phyloP scores from a whole-genome alignment of 2,113 vertebrate species.

The Alligator sinensis region DNA sequence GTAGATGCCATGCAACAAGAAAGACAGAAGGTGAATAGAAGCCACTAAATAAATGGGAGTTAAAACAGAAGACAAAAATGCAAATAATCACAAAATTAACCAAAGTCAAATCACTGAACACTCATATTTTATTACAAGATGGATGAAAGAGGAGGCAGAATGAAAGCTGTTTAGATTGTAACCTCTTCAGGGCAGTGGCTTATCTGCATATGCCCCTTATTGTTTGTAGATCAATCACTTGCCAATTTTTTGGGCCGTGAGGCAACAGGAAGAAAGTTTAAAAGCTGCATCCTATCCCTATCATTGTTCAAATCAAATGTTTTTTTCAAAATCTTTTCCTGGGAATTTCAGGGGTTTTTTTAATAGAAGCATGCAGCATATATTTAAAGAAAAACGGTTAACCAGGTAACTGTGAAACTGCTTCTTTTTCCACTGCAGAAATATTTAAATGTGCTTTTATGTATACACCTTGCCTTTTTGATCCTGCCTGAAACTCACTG shows the following conservation, averaged over 20 bases:
- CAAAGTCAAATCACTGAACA: too few relatives aligned
- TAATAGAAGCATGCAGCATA: background rate
- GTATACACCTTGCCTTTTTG: background rate
- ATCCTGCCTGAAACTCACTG: background rate
- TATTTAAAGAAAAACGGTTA: slow-evolving; percentile 10
- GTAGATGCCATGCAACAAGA: background rate
- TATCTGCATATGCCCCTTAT: background rate
- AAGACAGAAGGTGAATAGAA: background rate
- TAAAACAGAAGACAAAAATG: background rate
- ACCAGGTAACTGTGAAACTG: background rate
- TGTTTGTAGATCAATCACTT: background rate
- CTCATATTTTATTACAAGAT: too few relatives aligned
- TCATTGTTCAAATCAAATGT: slow-evolving; percentile 10
- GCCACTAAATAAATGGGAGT: background rate
- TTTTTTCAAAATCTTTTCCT: background rate
- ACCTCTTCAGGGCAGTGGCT: background rate
- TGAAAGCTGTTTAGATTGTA: background rate
- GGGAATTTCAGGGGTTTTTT: background rate
- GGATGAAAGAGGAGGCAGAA: background rate
- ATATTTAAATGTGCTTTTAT: background rate
- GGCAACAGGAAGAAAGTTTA: background rate
- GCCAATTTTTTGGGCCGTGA: background rate
- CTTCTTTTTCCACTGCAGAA: background rate
- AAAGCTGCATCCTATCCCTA: background rate
- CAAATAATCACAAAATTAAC: background rate